Evolutionary conservation across 2,113 vertebrate species (phyloP).

Genomic region (Verasper variegatus): DNA sequence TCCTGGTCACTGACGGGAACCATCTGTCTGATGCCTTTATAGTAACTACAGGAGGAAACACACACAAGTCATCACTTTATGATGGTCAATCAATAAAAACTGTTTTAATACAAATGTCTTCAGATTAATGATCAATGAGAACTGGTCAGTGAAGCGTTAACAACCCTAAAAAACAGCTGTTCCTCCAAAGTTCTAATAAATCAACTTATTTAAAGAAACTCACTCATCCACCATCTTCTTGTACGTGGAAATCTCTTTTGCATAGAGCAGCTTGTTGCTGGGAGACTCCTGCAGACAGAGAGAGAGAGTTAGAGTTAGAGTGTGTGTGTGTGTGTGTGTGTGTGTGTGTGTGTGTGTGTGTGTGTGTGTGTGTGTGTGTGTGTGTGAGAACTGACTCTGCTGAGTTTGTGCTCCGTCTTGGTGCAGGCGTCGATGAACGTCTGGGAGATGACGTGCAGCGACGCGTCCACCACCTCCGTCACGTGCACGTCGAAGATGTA

Average conservation of each 20-base stretch:
- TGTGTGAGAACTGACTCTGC: slow-evolving; percentile 83
- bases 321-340: not conserved
- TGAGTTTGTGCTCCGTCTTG: slow-evolving; percentile 97
- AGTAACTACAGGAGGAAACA: slow-evolving; percentile 83
- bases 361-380: not conserved
- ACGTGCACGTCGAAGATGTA: slow-evolving; percentile 96
- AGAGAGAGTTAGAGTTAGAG: not conserved
- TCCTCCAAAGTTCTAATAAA: too few species aligned
- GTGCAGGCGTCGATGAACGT: slow-evolving; percentile 99
- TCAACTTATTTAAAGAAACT: slow-evolving; percentile 71
- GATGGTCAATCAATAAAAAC: too few species aligned
- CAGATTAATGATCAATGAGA: too few species aligned
- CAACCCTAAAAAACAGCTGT: too few species aligned
- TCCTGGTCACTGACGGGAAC: slow-evolving; percentile 97
- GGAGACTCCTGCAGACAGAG: slow-evolving; percentile 88
- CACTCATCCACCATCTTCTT: slow-evolving; percentile 99
- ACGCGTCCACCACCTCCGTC: slow-evolving; percentile 94
- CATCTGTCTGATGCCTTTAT: slow-evolving; percentile 95
- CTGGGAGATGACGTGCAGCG: slow-evolving; percentile 96
- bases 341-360: not conserved
- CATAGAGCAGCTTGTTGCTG: slow-evolving; percentile 97
- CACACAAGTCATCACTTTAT: not conserved
- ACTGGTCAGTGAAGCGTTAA: too few species aligned
- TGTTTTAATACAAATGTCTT: too few species aligned
- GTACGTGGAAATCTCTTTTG: slow-evolving; percentile 97